Evolutionary conservation across 2,797 vertebrate species (phyloP), one percentile per base, ranked within the genome.

Genomic region (Anas georgica): DNA sequence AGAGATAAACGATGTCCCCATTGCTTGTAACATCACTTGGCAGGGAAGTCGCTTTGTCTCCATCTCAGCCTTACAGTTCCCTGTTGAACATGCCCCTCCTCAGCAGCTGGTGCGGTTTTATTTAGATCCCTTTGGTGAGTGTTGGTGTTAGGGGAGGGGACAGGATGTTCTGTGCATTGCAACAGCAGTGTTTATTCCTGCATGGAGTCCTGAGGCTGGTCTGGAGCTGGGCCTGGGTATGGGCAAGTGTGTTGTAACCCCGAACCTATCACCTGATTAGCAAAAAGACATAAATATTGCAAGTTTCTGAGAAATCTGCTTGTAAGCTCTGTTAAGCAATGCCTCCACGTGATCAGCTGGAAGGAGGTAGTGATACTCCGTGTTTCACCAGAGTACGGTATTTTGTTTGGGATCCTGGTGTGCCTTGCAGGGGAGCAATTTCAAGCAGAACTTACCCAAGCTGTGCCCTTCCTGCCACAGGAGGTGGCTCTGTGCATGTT

Each of bases 101-200:
- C 95, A 96, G 77, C 94, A 90, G 93, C 97, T 97, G 97, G 97
- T 95, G 88, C 91, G 84, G 93, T 93, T 97, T 97, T 96, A 94
- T 97, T 93, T 92, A 89, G 97, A 91, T 92, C 52, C 67, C 92
- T 95, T 91, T 8, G 23, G 81, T 93, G 90, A 93, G 91, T 76
- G 93, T 43, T 88, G 91, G 74, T 94, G 93, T 84, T 83, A 79
- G 80, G 92, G 90, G 91, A 91, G 78, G 93, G 95, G 93, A 91
- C 92, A 95, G 91, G 93, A 95, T 96, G 95, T 92, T 81, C 95
- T 94, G 74, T 93, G 94, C 90, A 5, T 97, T 95, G 92, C 87
- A 91, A 92, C 90, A 94, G 77, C 2, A 2, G 17, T 96, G 91
- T 96, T 95, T 93, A 86, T 95, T 95, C 90, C 94, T 97, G 90